A percentile compares a stretch with the other conserved stretches of the same genome.
These are phyloP conservation scores for Spinibarbus caldwelli DNA, from an alignment of 2,797 vertebrate genomes.

Conservation along the genomic window DNA sequence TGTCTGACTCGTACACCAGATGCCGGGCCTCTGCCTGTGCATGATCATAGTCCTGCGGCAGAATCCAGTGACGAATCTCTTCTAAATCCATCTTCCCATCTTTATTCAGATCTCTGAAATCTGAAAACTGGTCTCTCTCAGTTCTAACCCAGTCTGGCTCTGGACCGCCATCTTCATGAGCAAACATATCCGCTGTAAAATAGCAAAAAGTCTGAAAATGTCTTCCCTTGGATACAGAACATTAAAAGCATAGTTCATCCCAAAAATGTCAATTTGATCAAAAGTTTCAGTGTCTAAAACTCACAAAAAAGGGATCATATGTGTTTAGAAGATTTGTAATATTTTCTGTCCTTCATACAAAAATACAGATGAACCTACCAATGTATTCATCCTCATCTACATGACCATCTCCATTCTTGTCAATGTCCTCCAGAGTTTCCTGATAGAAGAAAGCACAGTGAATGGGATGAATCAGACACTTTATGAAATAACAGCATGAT, in stretches of 20 bases:
- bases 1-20: slow-evolving; percentile 93
- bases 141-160: slow-evolving; percentile 96
- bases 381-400: slow-evolving; percentile 98
- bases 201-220: neutral
- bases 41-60: slow-evolving; percentile 96
- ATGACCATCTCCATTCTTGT: slow-evolving; percentile 93
- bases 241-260: neutral
- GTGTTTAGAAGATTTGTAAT: neutral
- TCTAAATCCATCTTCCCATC: slow-evolving; percentile 96
- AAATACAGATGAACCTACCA: slow-evolving; percentile 78
- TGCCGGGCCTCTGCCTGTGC: slow-evolving; percentile 95
- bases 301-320: too few species aligned
- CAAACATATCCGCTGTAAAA: slow-evolving; percentile 95
- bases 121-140: slow-evolving; percentile 95
- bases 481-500: neutral
- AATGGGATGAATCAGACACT: neutral
- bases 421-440: slow-evolving; percentile 99
- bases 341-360: neutral
- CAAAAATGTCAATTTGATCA: neutral
- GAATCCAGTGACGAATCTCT: slow-evolving; percentile 97
- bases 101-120: slow-evolving; percentile 96
- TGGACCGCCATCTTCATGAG: slow-evolving; percentile 90
- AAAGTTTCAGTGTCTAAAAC: neutral
- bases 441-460: slow-evolving; percentile 62
- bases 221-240: neutral